Evolutionary conservation across 2,113 vertebrate genomes (phyloP).

Genomic region (Erythrolamprus reginae): DNA sequence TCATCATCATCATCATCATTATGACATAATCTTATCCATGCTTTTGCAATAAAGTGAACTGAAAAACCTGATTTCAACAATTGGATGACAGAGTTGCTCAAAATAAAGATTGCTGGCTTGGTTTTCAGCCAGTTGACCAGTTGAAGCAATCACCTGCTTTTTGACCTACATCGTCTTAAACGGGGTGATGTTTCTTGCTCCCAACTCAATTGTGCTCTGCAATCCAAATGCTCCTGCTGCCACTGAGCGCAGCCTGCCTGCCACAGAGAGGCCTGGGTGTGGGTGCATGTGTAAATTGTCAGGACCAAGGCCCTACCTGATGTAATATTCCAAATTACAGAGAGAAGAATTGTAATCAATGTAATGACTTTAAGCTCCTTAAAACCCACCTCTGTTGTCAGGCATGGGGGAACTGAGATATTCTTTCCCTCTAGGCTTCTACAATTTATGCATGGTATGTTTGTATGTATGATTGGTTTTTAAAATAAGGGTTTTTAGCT

Average conservation of each 20-base stretch:
- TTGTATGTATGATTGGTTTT: too few relatives aligned
- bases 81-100: not conserved
- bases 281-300: not conserved
- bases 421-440: too few relatives aligned
- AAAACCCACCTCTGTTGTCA: too few relatives aligned
- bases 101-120: not conserved
- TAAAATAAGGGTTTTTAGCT: too few relatives aligned
- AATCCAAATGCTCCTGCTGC: conserved; percentile 45
- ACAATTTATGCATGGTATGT: too few relatives aligned
- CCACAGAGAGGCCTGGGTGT: not conserved
- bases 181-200: conserved; percentile 20
- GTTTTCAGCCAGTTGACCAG: not conserved
- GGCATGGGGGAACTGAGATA: too few relatives aligned
- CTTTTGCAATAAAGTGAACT: not conserved
- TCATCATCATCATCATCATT: too few relatives aligned
- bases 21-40: not conserved
- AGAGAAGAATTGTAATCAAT: too few relatives aligned
- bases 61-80: not conserved
- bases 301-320: too few relatives aligned
- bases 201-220: conserved; percentile 27
- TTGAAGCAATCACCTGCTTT: conserved; percentile 10
- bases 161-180: not conserved
- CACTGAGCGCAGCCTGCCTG: not conserved
- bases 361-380: too few relatives aligned
- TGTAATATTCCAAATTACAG: too few relatives aligned